These are phyloP conservation scores for Notoglanidium macrostoma DNA, from an alignment of 2,797 vertebrate genomes.

Conservation along the genomic window DNA sequence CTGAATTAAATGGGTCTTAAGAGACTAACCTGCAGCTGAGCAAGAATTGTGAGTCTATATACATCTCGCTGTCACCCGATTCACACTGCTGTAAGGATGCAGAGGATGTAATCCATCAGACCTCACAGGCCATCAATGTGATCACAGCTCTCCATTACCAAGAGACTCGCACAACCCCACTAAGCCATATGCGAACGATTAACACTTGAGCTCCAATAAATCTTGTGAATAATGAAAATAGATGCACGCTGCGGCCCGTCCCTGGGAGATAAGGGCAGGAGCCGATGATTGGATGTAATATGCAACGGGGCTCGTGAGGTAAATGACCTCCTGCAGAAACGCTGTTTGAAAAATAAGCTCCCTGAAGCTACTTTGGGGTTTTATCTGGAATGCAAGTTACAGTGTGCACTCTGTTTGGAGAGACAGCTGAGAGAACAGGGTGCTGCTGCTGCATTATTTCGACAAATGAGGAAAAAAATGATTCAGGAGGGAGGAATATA, in stretches of 20 bases:
- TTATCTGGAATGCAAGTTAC: constrained; percentile 11
- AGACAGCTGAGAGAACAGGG: background rate
- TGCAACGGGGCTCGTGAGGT: constrained; percentile 29
- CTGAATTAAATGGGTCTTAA: constrained; percentile 15
- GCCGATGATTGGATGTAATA: constrained; percentile 41
- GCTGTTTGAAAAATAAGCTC: constrained; percentile 27
- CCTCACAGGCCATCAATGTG: constrained; percentile 44
- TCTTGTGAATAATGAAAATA: constrained; percentile 51
- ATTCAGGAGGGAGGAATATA: background rate
- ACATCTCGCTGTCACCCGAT: constrained; percentile 33
- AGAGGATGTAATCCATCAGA: constrained; percentile 44
- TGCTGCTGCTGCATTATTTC: background rate
- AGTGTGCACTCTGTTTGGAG: background rate
- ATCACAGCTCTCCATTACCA: constrained; percentile 44
- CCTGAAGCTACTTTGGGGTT: background rate
- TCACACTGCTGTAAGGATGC: constrained; percentile 22
- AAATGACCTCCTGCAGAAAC: constrained; percentile 37
- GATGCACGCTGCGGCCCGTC: constrained; percentile 24
- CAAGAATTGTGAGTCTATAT: background rate
- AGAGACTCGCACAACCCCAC: constrained; percentile 43
- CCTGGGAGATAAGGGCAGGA: constrained; percentile 32
- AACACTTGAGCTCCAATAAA: constrained; percentile 52
- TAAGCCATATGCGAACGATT: constrained; percentile 53
- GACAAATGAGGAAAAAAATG: background rate
- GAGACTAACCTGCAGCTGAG: background rate